Conservation (phyloP, 2,888 invertebrate genomes). For the Salticus scenicus region DNA sequence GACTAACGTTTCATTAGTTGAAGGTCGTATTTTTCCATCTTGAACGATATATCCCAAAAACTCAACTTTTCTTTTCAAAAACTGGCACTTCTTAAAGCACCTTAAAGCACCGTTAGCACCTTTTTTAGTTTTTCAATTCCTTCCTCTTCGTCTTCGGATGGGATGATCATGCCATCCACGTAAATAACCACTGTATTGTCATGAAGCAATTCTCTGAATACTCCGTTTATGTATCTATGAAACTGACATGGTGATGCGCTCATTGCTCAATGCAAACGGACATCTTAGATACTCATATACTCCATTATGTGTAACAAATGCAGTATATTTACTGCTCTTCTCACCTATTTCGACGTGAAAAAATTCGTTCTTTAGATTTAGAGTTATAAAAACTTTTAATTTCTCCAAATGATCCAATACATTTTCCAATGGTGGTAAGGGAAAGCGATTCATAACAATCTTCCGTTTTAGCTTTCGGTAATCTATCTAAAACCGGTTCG, state of each 20-base stretch:
- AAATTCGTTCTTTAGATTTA: no score
- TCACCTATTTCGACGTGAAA: no score
- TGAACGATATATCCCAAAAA: conserved; percentile 34
- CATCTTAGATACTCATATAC: no score
- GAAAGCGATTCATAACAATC: no score
- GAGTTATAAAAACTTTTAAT: no score
- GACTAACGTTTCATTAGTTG: neutral
- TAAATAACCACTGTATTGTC: neutral
- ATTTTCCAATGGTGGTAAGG: no score
- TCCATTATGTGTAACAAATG: no score
- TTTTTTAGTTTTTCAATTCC: neutral
- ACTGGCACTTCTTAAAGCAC: conserved; percentile 38
- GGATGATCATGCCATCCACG: conserved; percentile 4
- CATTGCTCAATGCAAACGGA: no score
- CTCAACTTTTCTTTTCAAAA: conserved; percentile 22
- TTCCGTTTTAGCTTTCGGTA: no score
- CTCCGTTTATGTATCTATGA: neutral
- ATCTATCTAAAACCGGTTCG: no score
- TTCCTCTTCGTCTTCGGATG: conserved; percentile 17
- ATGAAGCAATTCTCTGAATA: neutral
- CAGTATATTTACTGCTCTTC: no score
- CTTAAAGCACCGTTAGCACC: neutral
- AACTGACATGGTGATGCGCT: neutral
- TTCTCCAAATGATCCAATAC: no score
- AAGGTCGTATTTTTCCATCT: conserved; percentile 27